A percentile compares a stretch with the other conserved stretches of the same genome.
Conservation (phyloP, 1,140 invertebrate species). For the Diploscapter pachys region DNA sequence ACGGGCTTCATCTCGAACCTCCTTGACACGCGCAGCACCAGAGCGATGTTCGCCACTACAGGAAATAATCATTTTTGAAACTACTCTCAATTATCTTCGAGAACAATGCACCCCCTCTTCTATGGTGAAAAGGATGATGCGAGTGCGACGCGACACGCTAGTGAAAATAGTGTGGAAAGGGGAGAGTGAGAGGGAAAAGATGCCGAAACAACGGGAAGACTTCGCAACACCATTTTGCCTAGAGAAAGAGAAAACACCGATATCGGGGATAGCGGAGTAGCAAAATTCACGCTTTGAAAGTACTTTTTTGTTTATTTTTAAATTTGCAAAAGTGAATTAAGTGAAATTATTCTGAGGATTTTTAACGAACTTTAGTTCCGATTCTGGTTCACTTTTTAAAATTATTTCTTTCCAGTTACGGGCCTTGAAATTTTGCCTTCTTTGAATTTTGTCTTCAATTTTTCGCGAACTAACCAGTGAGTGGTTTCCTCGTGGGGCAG, state of each 20-base stretch:
- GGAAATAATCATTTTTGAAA: neutral
- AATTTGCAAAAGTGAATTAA: neutral
- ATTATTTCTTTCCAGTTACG: neutral
- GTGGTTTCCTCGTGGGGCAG: slow-evolving; percentile 30
- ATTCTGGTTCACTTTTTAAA: neutral
- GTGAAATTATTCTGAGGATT: neutral
- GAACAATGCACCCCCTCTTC: neutral
- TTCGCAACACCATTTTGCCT: neutral
- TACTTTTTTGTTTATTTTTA: neutral
- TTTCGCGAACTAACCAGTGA: slow-evolving; percentile 16
- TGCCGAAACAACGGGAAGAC: neutral
- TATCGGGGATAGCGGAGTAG: too few species aligned
- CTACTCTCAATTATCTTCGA: neutral
- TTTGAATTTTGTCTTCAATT: neutral
- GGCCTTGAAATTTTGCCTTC: neutral
- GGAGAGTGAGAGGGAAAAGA: too few species aligned
- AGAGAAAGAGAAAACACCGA: too few species aligned
- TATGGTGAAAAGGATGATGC: too few species aligned
- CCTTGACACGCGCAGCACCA: slow-evolving; percentile 20
- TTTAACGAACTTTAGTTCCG: too few species aligned
- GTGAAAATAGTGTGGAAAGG: too few species aligned
- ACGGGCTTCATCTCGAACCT: slow-evolving; percentile 35
- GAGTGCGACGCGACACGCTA: too few species aligned
- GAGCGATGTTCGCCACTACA: slow-evolving; percentile 28
- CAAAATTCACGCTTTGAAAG: slow-evolving; percentile 1